phyloP scores from a whole-genome alignment of 2,113 vertebrate species.

The Nesospiza acunhae region DNA sequence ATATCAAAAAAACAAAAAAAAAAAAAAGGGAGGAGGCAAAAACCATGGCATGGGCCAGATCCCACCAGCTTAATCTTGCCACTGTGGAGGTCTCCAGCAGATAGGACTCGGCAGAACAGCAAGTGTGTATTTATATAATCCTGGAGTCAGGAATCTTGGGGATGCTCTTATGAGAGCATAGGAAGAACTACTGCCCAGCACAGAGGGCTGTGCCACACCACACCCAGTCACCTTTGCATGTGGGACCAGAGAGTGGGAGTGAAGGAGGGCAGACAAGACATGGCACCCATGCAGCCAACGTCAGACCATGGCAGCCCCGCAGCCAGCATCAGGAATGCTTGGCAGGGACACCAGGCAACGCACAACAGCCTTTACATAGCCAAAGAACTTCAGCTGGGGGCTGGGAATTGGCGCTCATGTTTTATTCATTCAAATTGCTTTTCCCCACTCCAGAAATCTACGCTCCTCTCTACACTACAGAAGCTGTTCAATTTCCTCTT shows the following conservation, averaged over 20 bases:
- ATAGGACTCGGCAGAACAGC: neutral
- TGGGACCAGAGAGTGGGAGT: accelerated
- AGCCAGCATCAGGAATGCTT: neutral
- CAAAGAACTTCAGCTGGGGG: neutral
- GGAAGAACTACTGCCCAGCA: accelerated
- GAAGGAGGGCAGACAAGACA: accelerated
- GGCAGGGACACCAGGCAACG: neutral
- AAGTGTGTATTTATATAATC: neutral
- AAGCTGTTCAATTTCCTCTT: slow-evolving; percentile 26
- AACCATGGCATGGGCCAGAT: neutral
- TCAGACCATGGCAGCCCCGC: neutral
- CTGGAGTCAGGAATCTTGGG: neutral
- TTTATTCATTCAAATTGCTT: slow-evolving; percentile 40
- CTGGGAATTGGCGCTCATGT: neutral
- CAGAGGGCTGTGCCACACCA: neutral
- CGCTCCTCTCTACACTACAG: neutral
- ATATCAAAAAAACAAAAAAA: neutral
- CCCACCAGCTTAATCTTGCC: neutral
- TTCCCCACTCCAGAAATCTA: slow-evolving; percentile 7
- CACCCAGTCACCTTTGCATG: neutral
- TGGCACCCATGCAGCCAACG: neutral
- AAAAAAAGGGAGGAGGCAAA: neutral
- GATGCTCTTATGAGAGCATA: neutral
- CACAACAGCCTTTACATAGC: neutral
- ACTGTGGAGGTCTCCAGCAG: neutral